Evolutionary conservation across 2,888 invertebrate species (phyloP), one percentile per base, ranked within the genome.

Genomic region (Bombylius discolor): DNA sequence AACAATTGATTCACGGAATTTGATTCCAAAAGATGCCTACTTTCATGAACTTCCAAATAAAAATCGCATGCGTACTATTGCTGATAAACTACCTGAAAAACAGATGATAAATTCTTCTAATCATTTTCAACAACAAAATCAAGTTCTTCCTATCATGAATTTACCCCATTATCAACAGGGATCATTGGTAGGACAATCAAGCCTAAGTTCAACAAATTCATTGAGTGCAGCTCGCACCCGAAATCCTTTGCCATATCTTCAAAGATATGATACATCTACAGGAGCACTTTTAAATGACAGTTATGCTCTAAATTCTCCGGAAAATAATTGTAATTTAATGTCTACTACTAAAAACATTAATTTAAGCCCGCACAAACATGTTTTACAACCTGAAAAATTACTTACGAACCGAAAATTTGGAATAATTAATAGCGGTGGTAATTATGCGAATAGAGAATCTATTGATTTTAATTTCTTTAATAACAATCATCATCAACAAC

Each of bases 1-100:
- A 42, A 42, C 60, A 45, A 51, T 60, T 47, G 59, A 63, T 56
- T 60, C 62, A 39, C 50, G 62, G 47, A 58, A 58, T 74, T 72
- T 78, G 64, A 74, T 80, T 53, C 81, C 81, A 12, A 81, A 80
- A 70, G 81, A 81, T 67, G 81, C 81, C 1, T 81, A 81, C 65
- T 81, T 81, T 63, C 81, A 81, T 62, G 80, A 81, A 56, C 74
- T 81, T 45, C 77, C 81, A 1, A 79, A 79, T 65, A 72, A 78
- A 51, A 62, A 63, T 47, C 63, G 62, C 34, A 51, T 60, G 14
- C 51, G 49, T n/a, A 59, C 60, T 12, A 59, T 60, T 4, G 47
- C 47, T n/a, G 60, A 61, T 39, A 59, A 60, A 36, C 34, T 61
- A 13, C 58, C 59, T 5, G 62, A 62, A 5, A 60, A 62, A 23